These are phyloP conservation scores for Lithobius niger DNA, from an alignment of 1,140 invertebrate species.

Conservation along the genomic window DNA sequence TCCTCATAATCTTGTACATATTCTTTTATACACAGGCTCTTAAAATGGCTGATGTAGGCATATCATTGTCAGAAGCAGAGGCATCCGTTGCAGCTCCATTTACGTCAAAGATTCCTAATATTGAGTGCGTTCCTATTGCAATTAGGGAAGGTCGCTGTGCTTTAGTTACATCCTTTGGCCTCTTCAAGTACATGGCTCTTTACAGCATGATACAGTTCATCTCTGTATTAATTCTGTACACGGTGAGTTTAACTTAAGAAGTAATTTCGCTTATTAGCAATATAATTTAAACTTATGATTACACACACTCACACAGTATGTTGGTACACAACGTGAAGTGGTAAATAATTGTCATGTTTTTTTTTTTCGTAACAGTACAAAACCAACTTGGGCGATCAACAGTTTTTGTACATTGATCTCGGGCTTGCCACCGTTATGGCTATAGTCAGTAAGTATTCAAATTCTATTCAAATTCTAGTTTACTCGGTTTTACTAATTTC, in stretches of 20 bases:
- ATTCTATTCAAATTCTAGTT: slow-evolving; percentile 3
- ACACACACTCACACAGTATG: too few species aligned
- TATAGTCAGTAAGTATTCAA: slow-evolving; percentile 40
- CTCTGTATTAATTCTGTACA: slow-evolving; percentile 80
- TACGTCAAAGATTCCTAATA: slow-evolving; percentile 77
- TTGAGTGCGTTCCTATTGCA: slow-evolving; percentile 64
- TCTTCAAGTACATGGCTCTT: slow-evolving; percentile 95
- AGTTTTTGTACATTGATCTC: slow-evolving; percentile 74
- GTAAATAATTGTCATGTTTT: slow-evolving; percentile 24
- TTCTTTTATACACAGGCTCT: slow-evolving; percentile 49
- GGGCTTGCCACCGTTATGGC: slow-evolving; percentile 67
- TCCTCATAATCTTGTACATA: too few species aligned
- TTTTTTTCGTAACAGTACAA: slow-evolving; percentile 23
- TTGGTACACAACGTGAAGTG: too few species aligned
- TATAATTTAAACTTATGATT: too few species aligned
- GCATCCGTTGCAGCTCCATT: slow-evolving; percentile 90
- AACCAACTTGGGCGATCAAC: slow-evolving; percentile 46
- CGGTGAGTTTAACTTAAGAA: slow-evolving; percentile 28
- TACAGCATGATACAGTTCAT: slow-evolving; percentile 84
- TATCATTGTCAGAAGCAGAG: slow-evolving; percentile 85
- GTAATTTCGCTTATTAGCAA: not conserved
- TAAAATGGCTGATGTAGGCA: slow-evolving; percentile 86
- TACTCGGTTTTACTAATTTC: too few species aligned
- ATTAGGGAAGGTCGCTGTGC: slow-evolving; percentile 71
- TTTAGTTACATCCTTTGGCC: slow-evolving; percentile 84